Evolutionary conservation across 2,113 vertebrate genomes (phyloP).

Genomic region (Coptodon rendalli): DNA sequence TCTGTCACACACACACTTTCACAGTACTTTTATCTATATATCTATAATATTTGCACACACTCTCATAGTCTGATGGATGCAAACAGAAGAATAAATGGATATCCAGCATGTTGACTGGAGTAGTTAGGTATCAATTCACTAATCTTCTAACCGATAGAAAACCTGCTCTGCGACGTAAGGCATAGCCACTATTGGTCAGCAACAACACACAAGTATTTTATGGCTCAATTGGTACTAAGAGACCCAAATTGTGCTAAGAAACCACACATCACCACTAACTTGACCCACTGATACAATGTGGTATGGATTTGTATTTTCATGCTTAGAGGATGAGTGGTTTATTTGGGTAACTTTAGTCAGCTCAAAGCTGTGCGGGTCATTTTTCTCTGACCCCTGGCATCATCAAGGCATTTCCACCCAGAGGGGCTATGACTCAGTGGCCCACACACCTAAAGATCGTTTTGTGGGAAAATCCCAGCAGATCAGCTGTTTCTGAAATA

Average conservation of each 20-base stretch:
- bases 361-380: background rate
- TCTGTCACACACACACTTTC: background rate
- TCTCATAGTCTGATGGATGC: background rate
- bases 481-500: background rate
- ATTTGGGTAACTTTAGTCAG: background rate
- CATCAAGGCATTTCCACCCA: background rate
- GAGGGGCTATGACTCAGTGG: background rate
- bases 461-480: background rate
- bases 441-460: background rate
- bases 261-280: background rate
- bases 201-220: background rate
- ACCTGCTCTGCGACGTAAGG: background rate
- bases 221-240: background rate
- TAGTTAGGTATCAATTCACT: background rate
- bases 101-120: background rate
- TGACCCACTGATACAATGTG: background rate
- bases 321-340: background rate
- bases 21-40: background rate
- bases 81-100: background rate
- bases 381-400: background rate
- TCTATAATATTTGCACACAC: background rate
- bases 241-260: background rate
- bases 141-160: background rate
- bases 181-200: background rate
- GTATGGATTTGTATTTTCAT: background rate